Base-by-base conservation (phyloP, 1,140 invertebrate genomes). In the Leptinotarsa undecemlineata region DNA sequence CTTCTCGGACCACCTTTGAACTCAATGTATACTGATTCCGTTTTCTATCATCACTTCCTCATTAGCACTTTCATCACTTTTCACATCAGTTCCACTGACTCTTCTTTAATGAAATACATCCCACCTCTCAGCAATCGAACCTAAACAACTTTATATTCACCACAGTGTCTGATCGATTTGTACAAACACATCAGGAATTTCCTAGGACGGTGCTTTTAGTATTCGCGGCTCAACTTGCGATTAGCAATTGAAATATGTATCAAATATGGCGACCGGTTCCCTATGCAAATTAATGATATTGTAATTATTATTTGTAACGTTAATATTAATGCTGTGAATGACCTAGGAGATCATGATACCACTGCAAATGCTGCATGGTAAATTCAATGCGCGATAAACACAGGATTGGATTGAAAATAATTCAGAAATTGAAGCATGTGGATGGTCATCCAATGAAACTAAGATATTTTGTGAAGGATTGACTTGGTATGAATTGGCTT, bases 231-330 rank as follows among this genome's bases (percentile, higher is more conserved):
- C 11, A 23, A 15, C n/a, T 6, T 23, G 21, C 23, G 71, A 66
- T 72, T 72, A 67, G 61, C 63, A 66, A 67, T 72, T 72, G 33
- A 72, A 66, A 67, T 72, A 67, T 72, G 61, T 60, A 72, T 47
- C 71, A 64, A 63, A 72, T 57, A 57, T 57, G 51, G 51, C 60
- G 66, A 66, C 71, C 62, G 33, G 61, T 72, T 72, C 57, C n/a
- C 63, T 64, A 72, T 66, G 71, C 63, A 72, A 72, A 66, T 67
- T 72, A 72, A 66, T 67, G 71, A 67, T 66, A 61, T 71, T 60
- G 69, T 71, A 71, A 71, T 71, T 71, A 48, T 71, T 71, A 48
- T 71, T 71, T 71, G 69, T 23, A 60, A 51, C 69, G 69, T 71
- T 71, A 61, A 60, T 70, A 57, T 42, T 48, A 69, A 48, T 48